A percentile compares a stretch with the other conserved stretches of the same genome.
These are phyloP conservation scores for Phodopus roborovskii DNA, from an alignment of 2,113 vertebrate species.

Conservation along the genomic window DNA sequence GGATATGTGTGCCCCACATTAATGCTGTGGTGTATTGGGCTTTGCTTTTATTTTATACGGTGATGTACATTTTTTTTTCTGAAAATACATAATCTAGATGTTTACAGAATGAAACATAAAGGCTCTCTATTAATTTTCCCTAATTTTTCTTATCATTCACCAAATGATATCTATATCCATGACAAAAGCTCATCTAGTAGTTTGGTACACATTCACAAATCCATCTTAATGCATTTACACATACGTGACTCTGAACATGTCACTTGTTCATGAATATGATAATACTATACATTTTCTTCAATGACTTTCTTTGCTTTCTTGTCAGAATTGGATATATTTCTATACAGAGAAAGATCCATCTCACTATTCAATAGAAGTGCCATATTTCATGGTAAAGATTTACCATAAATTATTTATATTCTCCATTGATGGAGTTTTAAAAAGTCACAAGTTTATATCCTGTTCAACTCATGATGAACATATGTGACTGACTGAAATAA, in stretches of 20 bases:
- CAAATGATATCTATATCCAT: neutral
- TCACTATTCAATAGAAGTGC: neutral
- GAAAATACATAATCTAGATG: neutral
- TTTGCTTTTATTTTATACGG: constrained; percentile 24
- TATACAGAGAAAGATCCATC: neutral
- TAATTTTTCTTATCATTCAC: neutral
- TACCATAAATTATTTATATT: neutral
- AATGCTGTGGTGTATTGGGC: neutral
- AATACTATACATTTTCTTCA: neutral
- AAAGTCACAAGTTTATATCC: neutral
- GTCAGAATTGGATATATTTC: neutral
- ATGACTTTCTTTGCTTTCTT: neutral
- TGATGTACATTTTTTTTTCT: neutral
- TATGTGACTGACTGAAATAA: neutral
- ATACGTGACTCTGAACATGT: neutral
- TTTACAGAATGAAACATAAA: neutral
- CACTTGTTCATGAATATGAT: neutral
- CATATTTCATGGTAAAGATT: neutral
- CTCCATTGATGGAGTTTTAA: neutral
- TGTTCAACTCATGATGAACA: neutral
- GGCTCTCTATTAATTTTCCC: neutral
- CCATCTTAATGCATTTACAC: neutral
- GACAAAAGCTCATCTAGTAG: neutral
- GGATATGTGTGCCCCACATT: neutral
- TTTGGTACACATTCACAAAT: neutral